Evolutionary conservation across 1,140 invertebrate genomes (phyloP).

Genomic region (Hetaerina americana): DNA sequence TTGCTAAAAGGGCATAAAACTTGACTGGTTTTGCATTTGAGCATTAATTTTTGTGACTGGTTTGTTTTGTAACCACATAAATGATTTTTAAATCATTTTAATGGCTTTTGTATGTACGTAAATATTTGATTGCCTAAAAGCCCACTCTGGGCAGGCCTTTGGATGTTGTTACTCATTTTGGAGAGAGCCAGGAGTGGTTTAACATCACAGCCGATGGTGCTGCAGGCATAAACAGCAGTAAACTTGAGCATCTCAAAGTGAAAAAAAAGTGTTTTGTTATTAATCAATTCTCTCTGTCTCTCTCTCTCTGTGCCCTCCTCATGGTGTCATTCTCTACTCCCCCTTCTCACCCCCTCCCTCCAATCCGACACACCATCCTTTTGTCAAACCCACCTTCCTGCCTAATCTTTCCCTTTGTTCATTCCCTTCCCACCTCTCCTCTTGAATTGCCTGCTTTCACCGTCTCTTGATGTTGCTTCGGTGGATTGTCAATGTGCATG

Average conservation of each 20-base stretch:
- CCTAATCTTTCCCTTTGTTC: background rate
- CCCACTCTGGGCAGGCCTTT: background rate
- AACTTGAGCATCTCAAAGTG: background rate
- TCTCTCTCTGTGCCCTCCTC: background rate
- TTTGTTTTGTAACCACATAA: too few relatives aligned
- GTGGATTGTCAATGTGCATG: background rate
- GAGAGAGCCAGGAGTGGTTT: background rate
- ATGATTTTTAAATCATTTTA: background rate
- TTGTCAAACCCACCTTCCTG: too few relatives aligned
- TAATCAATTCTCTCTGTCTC: background rate
- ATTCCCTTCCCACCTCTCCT: background rate
- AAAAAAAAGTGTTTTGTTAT: background rate
- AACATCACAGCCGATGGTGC: too few relatives aligned
- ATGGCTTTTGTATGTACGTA: background rate
- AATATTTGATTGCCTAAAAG: background rate
- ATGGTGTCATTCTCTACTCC: too few relatives aligned
- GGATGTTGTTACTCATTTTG: background rate
- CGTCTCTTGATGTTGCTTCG: background rate
- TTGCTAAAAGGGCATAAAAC: too few relatives aligned
- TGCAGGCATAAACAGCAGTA: background rate
- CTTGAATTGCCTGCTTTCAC: background rate
- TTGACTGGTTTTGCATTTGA: too few relatives aligned
- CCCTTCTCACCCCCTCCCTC: too few relatives aligned
- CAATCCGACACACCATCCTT: too few relatives aligned
- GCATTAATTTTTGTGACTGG: too few relatives aligned